Percentiles rank a stretch among this genome's conserved stretches.
Evolutionary conservation across 2,888 invertebrate species (phyloP).

Genomic region (Acronicta psi): DNA sequence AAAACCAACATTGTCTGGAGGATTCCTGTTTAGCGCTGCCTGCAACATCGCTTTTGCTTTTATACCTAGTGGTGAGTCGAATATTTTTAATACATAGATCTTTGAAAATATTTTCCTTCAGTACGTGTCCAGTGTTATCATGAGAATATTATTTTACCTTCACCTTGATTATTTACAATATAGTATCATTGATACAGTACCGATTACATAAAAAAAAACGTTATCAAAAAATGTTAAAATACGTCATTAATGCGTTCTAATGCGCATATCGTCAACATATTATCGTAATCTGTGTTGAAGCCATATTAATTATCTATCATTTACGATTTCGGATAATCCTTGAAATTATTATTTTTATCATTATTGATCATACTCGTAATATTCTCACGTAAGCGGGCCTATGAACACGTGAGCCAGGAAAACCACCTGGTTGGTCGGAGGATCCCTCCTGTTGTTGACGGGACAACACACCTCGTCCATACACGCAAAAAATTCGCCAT

Average conservation of each 20-base stretch:
- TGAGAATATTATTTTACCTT: neutral
- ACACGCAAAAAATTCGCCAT: too few species aligned
- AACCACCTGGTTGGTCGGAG: too few species aligned
- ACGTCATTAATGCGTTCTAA: constrained; percentile 10
- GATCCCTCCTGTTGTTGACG: too few species aligned
- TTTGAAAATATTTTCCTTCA: too few species aligned
- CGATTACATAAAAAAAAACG: neutral
- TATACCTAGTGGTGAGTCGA: constrained; percentile 85
- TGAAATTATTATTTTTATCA: neutral
- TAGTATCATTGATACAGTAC: neutral
- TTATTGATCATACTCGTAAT: neutral
- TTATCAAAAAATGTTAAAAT: constrained; percentile 1
- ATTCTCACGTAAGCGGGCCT: neutral
- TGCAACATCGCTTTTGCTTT: constrained; percentile 80
- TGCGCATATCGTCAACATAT: neutral
- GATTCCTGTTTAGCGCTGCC: constrained; percentile 89
- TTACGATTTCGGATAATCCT: constrained; percentile 12
- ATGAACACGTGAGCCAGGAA: too few species aligned
- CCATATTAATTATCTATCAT: constrained; percentile 14
- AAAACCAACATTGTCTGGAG: constrained; percentile 88
- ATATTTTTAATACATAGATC: neutral
- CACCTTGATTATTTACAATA: neutral
- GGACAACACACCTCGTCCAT: too few species aligned
- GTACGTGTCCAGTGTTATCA: neutral
- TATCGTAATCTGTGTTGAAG: constrained; percentile 19